Conservation (phyloP, 2,113 vertebrate genomes). For the Gracilinanus agilis region DNA sequence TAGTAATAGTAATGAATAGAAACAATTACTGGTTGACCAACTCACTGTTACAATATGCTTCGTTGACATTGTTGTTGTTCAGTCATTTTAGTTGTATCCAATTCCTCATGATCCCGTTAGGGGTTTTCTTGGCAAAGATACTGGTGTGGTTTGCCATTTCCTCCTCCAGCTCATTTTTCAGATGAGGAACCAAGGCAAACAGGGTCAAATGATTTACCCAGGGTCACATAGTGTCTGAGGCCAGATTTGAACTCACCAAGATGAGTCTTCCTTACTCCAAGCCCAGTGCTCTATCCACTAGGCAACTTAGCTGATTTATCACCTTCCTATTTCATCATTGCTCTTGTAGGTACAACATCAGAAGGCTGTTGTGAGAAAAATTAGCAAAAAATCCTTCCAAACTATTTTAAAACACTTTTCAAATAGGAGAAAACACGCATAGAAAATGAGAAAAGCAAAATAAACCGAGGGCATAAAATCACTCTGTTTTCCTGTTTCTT, state of each 20-base stretch:
- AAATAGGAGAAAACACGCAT: not conserved
- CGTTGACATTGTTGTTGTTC: not conserved
- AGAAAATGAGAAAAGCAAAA: not conserved
- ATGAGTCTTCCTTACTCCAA: too few species aligned
- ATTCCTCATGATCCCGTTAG: too few species aligned
- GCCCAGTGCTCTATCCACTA: too few species aligned
- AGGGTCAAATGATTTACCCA: too few species aligned
- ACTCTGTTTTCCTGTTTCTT: not conserved
- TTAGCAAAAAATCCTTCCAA: not conserved
- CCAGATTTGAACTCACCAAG: too few species aligned
- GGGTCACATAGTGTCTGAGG: too few species aligned
- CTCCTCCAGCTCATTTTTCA: too few species aligned
- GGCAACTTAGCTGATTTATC: not conserved
- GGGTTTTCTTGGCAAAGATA: too few species aligned
- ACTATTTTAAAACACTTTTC: not conserved
- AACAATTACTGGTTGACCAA: not conserved
- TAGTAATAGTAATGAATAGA: too few species aligned
- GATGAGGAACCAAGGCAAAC: too few species aligned
- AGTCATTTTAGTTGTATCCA: too few species aligned
- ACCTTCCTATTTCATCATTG: not conserved
- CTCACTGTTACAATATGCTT: not conserved
- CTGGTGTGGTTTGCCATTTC: too few species aligned
- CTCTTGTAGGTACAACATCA: not conserved
- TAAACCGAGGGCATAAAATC: not conserved
- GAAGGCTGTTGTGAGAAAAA: not conserved